phyloP scores from a whole-genome alignment of 2,113 vertebrate genomes.

The Sphaerodactylus townsendi region DNA sequence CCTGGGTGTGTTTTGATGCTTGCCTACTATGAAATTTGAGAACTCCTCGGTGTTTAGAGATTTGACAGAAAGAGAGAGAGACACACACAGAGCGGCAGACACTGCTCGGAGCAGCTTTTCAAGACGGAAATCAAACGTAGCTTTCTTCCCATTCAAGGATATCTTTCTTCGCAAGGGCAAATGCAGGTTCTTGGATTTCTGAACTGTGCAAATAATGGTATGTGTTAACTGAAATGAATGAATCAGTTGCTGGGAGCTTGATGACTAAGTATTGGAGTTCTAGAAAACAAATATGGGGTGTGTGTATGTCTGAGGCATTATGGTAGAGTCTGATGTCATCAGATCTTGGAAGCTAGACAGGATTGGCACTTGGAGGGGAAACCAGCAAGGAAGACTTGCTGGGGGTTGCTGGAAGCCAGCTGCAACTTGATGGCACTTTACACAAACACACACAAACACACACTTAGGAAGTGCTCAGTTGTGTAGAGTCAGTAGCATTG shows the following conservation, averaged over 20 bases:
- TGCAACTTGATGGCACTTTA: no score
- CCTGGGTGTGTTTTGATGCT: constrained; percentile 24
- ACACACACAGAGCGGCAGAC: background rate
- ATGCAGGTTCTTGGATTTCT: constrained; percentile 49
- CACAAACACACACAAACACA: background rate
- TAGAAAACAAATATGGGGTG: background rate
- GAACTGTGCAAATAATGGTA: constrained; percentile 47
- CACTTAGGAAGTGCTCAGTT: background rate
- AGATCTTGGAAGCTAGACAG: no score
- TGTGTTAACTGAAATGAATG: background rate
- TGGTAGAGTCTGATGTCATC: no score
- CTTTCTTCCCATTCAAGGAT: background rate
- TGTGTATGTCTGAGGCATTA: no score
- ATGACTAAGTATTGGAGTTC: background rate
- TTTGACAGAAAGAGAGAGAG: background rate
- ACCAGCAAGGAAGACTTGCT: no score
- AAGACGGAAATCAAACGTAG: background rate
- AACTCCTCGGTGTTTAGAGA: background rate
- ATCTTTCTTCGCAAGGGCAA: background rate
- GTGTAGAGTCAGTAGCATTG: accelerated
- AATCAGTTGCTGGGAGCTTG: background rate
- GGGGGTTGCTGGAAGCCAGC: no score
- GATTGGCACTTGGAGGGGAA: no score
- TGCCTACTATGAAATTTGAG: constrained; percentile 29
- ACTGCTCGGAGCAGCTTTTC: constrained; percentile 14